Evolutionary conservation across 2,888 invertebrate species (phyloP).

Genomic region (Ganaspis brasiliensis): DNA sequence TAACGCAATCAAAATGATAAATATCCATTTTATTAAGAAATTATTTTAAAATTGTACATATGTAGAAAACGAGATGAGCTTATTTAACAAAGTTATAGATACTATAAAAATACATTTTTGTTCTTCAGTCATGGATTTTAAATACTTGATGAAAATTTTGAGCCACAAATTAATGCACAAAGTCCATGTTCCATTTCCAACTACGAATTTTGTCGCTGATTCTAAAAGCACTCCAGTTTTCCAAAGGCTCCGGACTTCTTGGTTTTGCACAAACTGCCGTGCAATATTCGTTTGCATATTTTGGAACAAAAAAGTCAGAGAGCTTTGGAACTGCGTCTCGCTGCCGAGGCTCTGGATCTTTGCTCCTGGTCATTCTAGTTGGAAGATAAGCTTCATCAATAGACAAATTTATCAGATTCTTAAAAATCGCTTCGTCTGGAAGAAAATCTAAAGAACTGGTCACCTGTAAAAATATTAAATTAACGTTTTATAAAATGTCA

Average conservation of each 20-base stretch:
- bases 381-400: conserved; percentile 73
- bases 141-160: neutral
- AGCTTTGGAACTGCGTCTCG: conserved; percentile 71
- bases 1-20: too few species aligned
- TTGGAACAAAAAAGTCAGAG: conserved; percentile 72
- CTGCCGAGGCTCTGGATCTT: conserved; percentile 74
- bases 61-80: conserved; percentile 49
- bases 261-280: conserved; percentile 62
- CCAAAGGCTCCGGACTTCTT: conserved; percentile 61
- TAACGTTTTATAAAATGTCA: neutral
- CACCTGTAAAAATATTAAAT: conserved; percentile 63
- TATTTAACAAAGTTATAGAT: neutral
- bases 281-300: conserved; percentile 67
- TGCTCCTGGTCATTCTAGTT: conserved; percentile 70
- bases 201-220: conserved; percentile 72
- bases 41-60: too few species aligned
- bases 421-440: conserved; percentile 72
- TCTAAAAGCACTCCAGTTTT: conserved; percentile 71
- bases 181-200: conserved; percentile 66
- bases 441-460: conserved; percentile 73
- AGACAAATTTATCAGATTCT: conserved; percentile 72
- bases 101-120: conserved; percentile 7
- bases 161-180: neutral
- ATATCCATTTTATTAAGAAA: too few species aligned
- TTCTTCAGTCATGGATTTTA: conserved; percentile 4